Conservation (phyloP, 1,140 invertebrate genomes). For the Dinoponera quadriceps region DNA sequence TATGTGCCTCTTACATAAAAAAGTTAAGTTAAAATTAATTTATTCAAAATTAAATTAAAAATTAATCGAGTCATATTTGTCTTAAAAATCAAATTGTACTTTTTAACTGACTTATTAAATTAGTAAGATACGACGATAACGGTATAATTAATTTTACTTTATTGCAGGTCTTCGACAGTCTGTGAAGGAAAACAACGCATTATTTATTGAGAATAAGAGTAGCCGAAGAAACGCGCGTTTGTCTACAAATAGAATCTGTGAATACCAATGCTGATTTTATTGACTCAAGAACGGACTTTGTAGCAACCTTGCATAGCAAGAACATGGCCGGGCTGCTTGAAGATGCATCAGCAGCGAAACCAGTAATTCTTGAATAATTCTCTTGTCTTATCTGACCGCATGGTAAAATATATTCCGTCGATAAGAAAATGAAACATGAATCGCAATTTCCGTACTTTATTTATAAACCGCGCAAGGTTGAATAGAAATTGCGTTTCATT, state of each 20-base stretch:
- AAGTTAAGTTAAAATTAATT: no score
- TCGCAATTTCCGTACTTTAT: neutral
- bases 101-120: no score
- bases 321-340: neutral
- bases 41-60: no score
- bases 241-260: neutral
- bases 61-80: no score
- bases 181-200: neutral
- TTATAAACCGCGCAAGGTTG: neutral
- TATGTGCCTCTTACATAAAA: no score
- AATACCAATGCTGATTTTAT: constrained; percentile 5
- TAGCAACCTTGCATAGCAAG: neutral
- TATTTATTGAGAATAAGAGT: no score
- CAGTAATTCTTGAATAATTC: neutral
- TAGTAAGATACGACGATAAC: no score
- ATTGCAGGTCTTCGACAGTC: neutral
- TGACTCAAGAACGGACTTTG: neutral
- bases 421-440: neutral
- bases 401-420: neutral
- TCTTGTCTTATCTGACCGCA: neutral
- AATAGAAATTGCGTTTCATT: no score
- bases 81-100: no score
- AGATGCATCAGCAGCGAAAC: neutral
- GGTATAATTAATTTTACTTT: no score
- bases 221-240: no score